phyloP scores from a whole-genome alignment of 1,140 invertebrate species.

The Philaenus spumarius region DNA sequence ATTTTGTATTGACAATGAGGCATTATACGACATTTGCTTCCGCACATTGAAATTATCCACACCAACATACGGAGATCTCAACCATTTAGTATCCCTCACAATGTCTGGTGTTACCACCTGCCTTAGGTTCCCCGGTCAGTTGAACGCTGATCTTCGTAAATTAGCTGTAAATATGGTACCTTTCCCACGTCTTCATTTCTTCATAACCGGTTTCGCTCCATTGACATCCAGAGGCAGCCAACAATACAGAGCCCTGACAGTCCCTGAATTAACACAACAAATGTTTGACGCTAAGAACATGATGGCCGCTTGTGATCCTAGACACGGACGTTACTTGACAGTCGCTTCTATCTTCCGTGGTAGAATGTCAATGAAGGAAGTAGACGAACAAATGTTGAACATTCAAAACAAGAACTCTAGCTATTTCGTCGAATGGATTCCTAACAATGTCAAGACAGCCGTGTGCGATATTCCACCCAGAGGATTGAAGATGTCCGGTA shows the following conservation, averaged over 20 bases:
- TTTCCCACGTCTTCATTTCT: constrained; percentile 94
- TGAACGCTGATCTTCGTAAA: constrained; percentile 89
- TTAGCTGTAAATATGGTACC: constrained; percentile 97
- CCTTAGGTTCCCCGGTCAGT: constrained; percentile 70
- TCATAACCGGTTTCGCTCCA: constrained; percentile 94
- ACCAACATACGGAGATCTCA: constrained; percentile 81
- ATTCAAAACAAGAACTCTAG: constrained; percentile 89
- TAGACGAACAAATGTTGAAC: constrained; percentile 85
- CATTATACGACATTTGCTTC: constrained; percentile 90
- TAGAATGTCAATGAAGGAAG: constrained; percentile 94
- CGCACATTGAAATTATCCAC: constrained; percentile 81
- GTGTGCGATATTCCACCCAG: constrained; percentile 89
- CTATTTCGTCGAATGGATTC: constrained; percentile 93
- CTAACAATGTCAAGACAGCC: constrained; percentile 85
- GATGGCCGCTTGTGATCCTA: constrained; percentile 96
- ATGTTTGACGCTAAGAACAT: constrained; percentile 90
- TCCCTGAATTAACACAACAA: constrained; percentile 83
- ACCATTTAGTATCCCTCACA: constrained; percentile 74
- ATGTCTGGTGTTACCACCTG: constrained; percentile 89
- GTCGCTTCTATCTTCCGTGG: constrained; percentile 93
- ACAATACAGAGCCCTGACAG: constrained; percentile 77
- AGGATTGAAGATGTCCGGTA: constrained; percentile 86
- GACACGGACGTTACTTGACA: constrained; percentile 88
- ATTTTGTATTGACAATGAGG: constrained; percentile 87
- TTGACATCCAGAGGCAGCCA: constrained; percentile 80